These are phyloP conservation scores for Microcaecilia unicolor DNA, from an alignment of 2,797 vertebrate species.

Conservation along the genomic window DNA sequence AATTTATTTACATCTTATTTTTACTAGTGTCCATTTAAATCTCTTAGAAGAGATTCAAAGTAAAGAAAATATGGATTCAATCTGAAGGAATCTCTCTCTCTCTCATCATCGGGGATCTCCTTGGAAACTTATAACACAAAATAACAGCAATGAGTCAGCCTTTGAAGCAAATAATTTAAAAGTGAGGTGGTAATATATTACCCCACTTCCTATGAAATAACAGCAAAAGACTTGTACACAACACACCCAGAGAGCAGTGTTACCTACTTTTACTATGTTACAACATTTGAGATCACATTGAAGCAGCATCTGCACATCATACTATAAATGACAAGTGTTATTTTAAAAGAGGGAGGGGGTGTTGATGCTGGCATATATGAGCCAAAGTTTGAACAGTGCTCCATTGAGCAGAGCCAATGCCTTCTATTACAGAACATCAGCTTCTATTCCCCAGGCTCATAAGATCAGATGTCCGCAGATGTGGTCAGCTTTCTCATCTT, in stretches of 20 bases:
- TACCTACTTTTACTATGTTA: too few relatives aligned
- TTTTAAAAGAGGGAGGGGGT: too few relatives aligned
- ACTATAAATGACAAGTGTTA: background rate
- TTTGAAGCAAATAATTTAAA: too few relatives aligned
- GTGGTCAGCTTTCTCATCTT: conserved; percentile 8
- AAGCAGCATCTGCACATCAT: conserved; percentile 1
- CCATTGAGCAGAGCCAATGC: conserved; percentile 6
- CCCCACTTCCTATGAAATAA: too few relatives aligned
- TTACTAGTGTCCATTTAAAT: too few relatives aligned
- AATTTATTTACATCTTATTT: too few relatives aligned
- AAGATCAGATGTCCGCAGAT: conserved; percentile 23
- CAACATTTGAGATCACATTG: too few relatives aligned
- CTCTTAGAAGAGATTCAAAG: too few relatives aligned
- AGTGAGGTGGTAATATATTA: too few relatives aligned
- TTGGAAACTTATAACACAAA: background rate
- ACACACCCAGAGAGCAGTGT: too few relatives aligned
- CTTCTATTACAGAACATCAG: conserved; percentile 19
- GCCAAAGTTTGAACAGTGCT: conserved; percentile 14
- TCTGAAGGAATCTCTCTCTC: background rate
- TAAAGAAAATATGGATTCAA: too few relatives aligned
- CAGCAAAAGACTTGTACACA: too few relatives aligned
- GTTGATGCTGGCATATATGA: conserved; percentile 1
- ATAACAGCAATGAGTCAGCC: background rate
- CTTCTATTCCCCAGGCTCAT: conserved; percentile 14
- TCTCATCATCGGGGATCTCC: conserved; percentile 1